phyloP scores from a whole-genome alignment of 2,888 invertebrate species.

The Saturnia japonica region DNA sequence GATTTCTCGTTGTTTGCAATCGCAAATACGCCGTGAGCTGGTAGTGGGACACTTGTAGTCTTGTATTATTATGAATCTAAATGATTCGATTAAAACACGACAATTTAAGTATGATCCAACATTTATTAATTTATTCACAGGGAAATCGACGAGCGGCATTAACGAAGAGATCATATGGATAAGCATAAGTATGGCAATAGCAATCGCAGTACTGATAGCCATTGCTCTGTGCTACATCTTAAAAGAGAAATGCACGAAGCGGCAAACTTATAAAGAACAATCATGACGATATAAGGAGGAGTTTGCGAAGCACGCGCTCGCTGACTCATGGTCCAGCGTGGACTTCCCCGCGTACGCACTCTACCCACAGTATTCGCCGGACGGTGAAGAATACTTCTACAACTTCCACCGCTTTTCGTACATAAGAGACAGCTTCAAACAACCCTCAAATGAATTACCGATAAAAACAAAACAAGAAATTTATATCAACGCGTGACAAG shows the following conservation, averaged over 20 bases:
- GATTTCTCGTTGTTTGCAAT: too few relatives aligned
- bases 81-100: not conserved
- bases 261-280: constrained; percentile 87
- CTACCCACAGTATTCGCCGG: constrained; percentile 74
- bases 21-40: too few relatives aligned
- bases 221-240: constrained; percentile 92
- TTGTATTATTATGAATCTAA: not conserved
- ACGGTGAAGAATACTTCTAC: constrained; percentile 75
- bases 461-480: constrained; percentile 62
- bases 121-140: constrained; percentile 67
- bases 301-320: constrained; percentile 73
- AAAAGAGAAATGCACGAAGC: constrained; percentile 89
- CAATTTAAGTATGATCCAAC: not conserved
- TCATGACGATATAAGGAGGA: constrained; percentile 84
- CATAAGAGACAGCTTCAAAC: constrained; percentile 65
- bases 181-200: constrained; percentile 92
- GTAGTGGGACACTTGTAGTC: too few relatives aligned
- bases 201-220: constrained; percentile 90
- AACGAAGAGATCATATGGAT: constrained; percentile 95
- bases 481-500: constrained; percentile 71
- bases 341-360: constrained; percentile 70
- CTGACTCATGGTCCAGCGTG: constrained; percentile 66
- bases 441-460: constrained; percentile 73
- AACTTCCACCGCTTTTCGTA: constrained; percentile 76
- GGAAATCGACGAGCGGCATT: constrained; percentile 90